Evolutionary conservation across 1,140 invertebrate genomes (phyloP), one percentile per base, ranked within the genome.

Genomic region (Coelopa frigida): DNA sequence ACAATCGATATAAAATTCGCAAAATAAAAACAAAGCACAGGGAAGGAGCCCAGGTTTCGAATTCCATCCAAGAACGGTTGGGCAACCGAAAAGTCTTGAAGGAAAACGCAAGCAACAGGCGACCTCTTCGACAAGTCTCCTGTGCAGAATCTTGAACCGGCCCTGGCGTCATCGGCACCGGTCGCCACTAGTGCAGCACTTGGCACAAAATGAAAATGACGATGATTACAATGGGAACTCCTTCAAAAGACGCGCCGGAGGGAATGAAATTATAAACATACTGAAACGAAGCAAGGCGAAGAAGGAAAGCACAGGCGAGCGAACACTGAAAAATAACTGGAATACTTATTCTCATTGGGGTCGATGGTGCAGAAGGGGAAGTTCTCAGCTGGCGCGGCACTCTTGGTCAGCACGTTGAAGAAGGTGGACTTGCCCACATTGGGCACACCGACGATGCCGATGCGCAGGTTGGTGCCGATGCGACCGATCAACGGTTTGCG

Each of bases 301-400:
- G 10, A 44, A 42, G 20, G 24, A 20, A 0, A n/a, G 6, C 18
- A 32, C 18, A 45, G 5, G 20, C 23, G 22, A 11, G 17, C n/a
- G 5, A 27, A 20, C 12, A 14, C 12, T 38, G 22, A 35, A 14
- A 41, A 10, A 26, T 58, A 47, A 54, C 70, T 73, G 69, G 66
- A 63, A 85, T 87, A 93, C 89, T 94, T 93, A 96, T 94, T 98
- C 84, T 99, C 96, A 92, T 99, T 99, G 18, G 97, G 97, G 77
- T 99, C 94, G 65, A 99, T 99, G 62, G 97, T 99, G 77, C 97
- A 99, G 76, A 99, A 99, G 5, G 97, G 96, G 72, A 98, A 98
- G 67, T 99, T 98, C 75, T 98, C 91, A 44, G 96, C 94, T 44
- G 92, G 82, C 8, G 91, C 95, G 61, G 90, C 84, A 68, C 91